A percentile compares a stretch with the other conserved stretches of the same genome.
Evolutionary conservation across 2,888 invertebrate genomes (phyloP).

Genomic region (Amaurobius ferox): DNA sequence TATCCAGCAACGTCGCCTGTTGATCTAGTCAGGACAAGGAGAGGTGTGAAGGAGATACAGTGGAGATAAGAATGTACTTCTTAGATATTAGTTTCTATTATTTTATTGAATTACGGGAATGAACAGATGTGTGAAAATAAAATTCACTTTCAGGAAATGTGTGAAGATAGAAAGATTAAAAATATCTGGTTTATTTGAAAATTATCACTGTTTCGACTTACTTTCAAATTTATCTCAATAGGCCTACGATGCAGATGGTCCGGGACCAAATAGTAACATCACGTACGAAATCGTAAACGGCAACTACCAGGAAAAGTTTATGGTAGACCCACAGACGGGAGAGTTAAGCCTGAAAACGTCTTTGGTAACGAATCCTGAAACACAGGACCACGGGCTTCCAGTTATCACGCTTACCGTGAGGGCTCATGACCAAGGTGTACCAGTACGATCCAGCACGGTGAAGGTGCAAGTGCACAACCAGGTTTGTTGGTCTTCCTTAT

Average conservation of each 20-base stretch:
- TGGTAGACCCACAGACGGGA: slow-evolving; percentile 76
- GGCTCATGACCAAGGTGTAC: slow-evolving; percentile 75
- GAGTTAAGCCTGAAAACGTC: slow-evolving; percentile 75
- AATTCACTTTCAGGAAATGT: too few relatives aligned
- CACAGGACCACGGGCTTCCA: slow-evolving; percentile 59
- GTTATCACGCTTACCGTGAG: slow-evolving; percentile 73
- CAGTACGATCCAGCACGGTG: slow-evolving; percentile 71
- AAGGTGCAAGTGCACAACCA: slow-evolving; percentile 73
- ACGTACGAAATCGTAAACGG: slow-evolving; percentile 76
- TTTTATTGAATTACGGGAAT: too few relatives aligned
- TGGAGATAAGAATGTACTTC: too few relatives aligned
- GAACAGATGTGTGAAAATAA: too few relatives aligned
- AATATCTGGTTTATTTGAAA: too few relatives aligned
- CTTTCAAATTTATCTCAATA: too few relatives aligned
- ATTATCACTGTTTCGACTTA: too few relatives aligned
- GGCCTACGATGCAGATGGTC: slow-evolving; percentile 81
- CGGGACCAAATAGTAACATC: slow-evolving; percentile 77
- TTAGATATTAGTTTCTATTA: too few relatives aligned
- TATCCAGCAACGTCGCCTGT: too few relatives aligned
- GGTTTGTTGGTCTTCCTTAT: slow-evolving; percentile 50
- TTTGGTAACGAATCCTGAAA: slow-evolving; percentile 34
- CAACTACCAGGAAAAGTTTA: slow-evolving; percentile 77
- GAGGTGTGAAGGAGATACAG: too few relatives aligned
- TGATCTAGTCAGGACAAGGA: too few relatives aligned
- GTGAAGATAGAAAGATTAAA: too few relatives aligned